These are phyloP conservation scores for Mechanitis mazaeus DNA, from an alignment of 2,888 invertebrate species.

Conservation along the genomic window DNA sequence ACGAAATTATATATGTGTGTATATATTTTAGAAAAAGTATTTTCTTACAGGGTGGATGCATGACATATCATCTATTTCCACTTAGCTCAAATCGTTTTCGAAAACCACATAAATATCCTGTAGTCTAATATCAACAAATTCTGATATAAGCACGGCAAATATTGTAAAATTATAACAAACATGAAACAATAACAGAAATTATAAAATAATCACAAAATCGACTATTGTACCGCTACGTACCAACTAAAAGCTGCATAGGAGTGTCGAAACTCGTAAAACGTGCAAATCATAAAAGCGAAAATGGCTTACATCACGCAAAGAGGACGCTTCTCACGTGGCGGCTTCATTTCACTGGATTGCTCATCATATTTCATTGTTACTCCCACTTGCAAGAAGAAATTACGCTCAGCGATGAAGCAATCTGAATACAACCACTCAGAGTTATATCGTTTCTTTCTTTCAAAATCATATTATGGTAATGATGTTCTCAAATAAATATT, in stretches of 20 bases:
- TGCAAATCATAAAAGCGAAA: conserved; percentile 52
- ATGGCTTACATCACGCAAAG: conserved; percentile 61
- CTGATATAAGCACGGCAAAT: neutral
- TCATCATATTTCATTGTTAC: conserved; percentile 54
- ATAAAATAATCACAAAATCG: conserved; percentile 19
- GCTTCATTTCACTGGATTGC: conserved; percentile 60
- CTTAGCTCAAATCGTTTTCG: no score
- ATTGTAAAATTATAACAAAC: neutral
- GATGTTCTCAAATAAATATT: no score
- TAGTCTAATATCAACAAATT: no score
- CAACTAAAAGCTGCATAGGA: conserved; percentile 45
- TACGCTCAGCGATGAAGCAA: conserved; percentile 7
- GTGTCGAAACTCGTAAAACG: conserved; percentile 53
- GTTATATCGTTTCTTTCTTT: no score
- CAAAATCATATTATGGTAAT: no score
- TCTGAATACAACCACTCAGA: neutral
- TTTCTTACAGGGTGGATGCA: no score
- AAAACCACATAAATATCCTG: no score
- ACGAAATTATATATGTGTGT: no score
- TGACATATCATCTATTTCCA: no score
- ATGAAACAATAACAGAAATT: conserved; percentile 18
- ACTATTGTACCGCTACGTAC: conserved; percentile 34
- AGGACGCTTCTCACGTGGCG: conserved; percentile 49
- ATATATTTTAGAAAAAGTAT: no score
- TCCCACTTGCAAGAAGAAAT: conserved; percentile 21